phyloP scores from a whole-genome alignment of 1,140 invertebrate genomes.

The Sinella curviseta region DNA sequence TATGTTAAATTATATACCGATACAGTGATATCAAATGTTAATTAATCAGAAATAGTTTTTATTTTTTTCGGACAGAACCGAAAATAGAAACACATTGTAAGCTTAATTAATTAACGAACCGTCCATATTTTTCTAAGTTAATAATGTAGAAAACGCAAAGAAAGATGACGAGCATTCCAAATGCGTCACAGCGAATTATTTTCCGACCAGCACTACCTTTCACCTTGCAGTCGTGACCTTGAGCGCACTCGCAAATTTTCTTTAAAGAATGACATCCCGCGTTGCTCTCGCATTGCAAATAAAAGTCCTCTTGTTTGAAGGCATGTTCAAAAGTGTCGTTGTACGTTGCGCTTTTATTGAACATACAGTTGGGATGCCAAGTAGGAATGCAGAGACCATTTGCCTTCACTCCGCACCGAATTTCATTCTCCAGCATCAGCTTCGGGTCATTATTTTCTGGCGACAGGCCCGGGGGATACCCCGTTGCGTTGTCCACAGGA shows the following conservation, averaged over 20 bases:
- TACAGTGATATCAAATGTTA: no score
- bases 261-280: neutral
- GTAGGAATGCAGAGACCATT: neutral
- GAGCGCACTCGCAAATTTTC: neutral
- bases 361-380: neutral
- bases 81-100: no score
- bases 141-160: no score
- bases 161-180: no score
- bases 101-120: no score
- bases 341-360: neutral
- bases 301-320: neutral
- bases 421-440: neutral
- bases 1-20: no score
- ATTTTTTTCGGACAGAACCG: no score
- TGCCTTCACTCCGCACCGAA: neutral
- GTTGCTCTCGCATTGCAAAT: neutral
- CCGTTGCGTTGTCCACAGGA: neutral
- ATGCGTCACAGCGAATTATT: no score
- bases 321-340: neutral
- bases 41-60: no score
- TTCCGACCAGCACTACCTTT: no score
- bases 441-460: neutral
- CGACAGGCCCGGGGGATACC: neutral
- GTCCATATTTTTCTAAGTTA: no score
- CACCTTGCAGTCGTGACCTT: neutral